A percentile compares a stretch with the other conserved stretches of the same genome.
Evolutionary conservation across 2,113 vertebrate species (phyloP).

Genomic region (Prietella phreatophila): DNA sequence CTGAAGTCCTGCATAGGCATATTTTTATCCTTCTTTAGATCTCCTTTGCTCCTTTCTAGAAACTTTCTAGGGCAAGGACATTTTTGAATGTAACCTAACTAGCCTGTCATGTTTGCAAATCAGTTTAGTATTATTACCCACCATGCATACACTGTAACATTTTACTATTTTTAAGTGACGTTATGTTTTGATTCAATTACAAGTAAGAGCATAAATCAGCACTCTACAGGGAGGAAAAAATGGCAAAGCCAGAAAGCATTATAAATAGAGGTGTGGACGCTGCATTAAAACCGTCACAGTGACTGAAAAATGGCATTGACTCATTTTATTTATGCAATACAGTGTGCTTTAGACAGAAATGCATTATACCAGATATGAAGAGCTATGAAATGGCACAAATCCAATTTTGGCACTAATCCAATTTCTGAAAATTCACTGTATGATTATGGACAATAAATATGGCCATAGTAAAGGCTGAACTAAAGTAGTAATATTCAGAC

Average conservation of each 20-base stretch:
- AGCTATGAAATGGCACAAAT: neutral
- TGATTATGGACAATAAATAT: neutral
- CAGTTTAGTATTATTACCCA: neutral
- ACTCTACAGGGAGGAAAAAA: constrained; percentile 3
- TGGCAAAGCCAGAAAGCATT: constrained; percentile 25
- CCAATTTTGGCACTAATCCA: neutral
- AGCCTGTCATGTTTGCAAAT: neutral
- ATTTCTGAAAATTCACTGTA: neutral
- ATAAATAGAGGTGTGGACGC: constrained; percentile 39
- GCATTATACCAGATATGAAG: neutral
- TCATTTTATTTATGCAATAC: constrained; percentile 28
- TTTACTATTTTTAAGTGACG: neutral
- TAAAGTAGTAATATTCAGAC: neutral
- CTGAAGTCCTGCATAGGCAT: neutral
- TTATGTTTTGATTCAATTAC: constrained; percentile 30
- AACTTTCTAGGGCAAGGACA: neutral
- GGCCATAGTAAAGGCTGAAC: neutral
- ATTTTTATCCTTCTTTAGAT: neutral
- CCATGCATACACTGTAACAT: neutral
- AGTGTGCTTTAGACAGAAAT: neutral
- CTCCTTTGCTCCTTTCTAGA: neutral
- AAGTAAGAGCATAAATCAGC: constrained; percentile 31
- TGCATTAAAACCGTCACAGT: constrained; percentile 42
- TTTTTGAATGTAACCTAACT: neutral
- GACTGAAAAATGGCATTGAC: constrained; percentile 42